These are phyloP conservation scores for Neria commutata DNA, from an alignment of 2,888 invertebrate genomes.

Conservation along the genomic window DNA sequence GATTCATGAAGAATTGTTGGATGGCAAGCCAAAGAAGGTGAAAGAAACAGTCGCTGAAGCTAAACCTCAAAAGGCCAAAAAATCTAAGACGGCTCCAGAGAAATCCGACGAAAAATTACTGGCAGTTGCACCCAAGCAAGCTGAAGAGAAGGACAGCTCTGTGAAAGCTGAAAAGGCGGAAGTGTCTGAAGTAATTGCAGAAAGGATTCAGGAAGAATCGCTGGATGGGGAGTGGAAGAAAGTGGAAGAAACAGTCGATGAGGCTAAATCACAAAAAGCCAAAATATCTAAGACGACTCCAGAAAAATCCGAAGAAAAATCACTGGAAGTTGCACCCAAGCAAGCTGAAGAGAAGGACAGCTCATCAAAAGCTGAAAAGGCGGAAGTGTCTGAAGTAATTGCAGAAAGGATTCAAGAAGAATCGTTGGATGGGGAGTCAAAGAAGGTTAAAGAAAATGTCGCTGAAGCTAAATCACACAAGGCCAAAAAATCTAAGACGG, in stretches of 20 bases:
- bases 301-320: conserved; percentile 26
- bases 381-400: background rate
- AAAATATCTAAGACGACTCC: conserved; percentile 24
- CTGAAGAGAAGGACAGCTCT: conserved; percentile 6
- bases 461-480: no score
- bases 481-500: background rate
- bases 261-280: conserved; percentile 25
- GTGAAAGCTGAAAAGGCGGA: conserved; percentile 1
- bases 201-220: background rate
- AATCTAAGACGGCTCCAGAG: conserved; percentile 28
- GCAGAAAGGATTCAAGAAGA: no score
- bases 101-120: conserved; percentile 33
- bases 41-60: background rate
- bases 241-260: background rate
- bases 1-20: background rate
- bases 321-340: conserved; percentile 34
- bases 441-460: no score
- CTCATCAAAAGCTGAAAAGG: background rate
- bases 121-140: conserved; percentile 28
- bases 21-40: background rate
- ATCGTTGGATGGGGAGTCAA: no score
- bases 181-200: background rate
- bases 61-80: background rate
- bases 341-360: conserved; percentile 31
- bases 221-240: background rate